phyloP scores from a whole-genome alignment of 2,113 vertebrate genomes.

The Rhegmatorhina hoffmannsi region DNA sequence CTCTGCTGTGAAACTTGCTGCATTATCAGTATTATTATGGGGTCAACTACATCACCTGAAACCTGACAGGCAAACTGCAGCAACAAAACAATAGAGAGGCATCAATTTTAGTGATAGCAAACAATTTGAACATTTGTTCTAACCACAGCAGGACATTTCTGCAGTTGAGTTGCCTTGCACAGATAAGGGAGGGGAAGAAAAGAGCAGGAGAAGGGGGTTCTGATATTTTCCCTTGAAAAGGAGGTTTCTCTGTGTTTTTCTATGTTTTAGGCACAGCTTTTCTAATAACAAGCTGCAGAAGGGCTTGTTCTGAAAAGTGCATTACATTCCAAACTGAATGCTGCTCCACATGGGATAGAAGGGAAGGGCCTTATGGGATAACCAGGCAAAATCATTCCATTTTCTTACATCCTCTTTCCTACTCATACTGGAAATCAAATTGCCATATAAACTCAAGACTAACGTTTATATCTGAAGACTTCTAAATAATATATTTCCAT shows the following conservation, averaged over 20 bases:
- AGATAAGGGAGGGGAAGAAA: neutral
- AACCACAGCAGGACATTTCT: neutral
- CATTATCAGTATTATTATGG: neutral
- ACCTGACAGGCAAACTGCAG: neutral
- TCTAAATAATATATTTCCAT: neutral
- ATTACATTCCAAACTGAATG: neutral
- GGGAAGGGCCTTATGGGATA: neutral
- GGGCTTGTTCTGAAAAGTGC: neutral
- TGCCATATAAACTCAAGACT: neutral
- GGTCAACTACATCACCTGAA: neutral
- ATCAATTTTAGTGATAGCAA: conserved; percentile 14
- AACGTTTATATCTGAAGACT: neutral
- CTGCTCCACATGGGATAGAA: neutral
- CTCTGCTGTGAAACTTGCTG: neutral
- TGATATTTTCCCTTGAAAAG: neutral
- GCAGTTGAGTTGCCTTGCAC: neutral
- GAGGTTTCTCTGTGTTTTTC: neutral
- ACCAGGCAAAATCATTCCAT: neutral
- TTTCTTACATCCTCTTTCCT: neutral
- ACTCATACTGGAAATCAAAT: neutral
- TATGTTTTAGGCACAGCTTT: neutral
- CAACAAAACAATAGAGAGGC: neutral
- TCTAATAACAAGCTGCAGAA: neutral
- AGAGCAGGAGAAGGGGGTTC: neutral
- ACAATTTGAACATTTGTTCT: neutral